Evolutionary conservation across 2,113 vertebrate genomes (phyloP).

Genomic region (Guaruba guarouba): DNA sequence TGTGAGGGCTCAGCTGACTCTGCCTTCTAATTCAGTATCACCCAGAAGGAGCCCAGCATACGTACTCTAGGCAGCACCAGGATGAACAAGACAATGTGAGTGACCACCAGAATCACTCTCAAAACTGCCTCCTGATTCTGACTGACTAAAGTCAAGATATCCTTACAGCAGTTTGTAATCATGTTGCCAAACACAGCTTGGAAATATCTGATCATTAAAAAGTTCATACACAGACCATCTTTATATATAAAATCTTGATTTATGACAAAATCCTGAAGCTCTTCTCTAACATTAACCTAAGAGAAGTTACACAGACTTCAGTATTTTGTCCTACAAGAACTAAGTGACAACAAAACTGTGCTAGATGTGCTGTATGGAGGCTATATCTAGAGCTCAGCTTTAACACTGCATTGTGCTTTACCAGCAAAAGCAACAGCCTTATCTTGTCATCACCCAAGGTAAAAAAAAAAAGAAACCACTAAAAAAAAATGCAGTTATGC

Average conservation of each 20-base stretch:
- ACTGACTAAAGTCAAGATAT: neutral
- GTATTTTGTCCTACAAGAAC: neutral
- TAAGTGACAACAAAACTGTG: neutral
- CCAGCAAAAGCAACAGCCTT: neutral
- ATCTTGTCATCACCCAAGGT: fast-evolving
- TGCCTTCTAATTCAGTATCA: neutral
- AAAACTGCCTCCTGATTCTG: neutral
- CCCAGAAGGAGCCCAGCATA: fast-evolving
- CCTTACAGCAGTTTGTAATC: neutral
- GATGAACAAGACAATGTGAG: fast-evolving
- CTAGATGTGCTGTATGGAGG: neutral
- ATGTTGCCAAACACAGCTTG: neutral
- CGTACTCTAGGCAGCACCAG: fast-evolving
- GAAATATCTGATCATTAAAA: neutral
- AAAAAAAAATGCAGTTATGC: neutral
- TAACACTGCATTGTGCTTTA: neutral
- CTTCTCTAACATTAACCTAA: neutral
- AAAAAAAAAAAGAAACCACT: neutral
- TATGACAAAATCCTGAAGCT: neutral
- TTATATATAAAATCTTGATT: neutral
- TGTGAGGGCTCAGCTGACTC: fast-evolving
- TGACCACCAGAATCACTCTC: neutral
- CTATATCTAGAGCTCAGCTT: neutral
- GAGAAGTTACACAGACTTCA: neutral
- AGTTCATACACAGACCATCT: neutral